Conservation (phyloP, 2,113 vertebrate genomes). For the Pseudopipra pipra region DNA sequence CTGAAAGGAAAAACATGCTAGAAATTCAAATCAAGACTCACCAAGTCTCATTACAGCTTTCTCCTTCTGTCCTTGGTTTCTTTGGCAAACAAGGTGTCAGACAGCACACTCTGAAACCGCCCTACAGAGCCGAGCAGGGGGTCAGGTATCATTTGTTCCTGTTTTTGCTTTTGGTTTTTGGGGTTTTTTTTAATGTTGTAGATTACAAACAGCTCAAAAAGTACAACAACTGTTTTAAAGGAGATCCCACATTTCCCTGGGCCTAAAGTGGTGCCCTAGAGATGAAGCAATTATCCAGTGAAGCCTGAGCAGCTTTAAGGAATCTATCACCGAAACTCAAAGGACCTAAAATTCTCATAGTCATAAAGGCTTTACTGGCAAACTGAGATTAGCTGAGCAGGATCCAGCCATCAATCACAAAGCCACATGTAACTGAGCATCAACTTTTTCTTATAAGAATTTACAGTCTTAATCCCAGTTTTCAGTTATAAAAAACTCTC, state of each 20-base stretch:
- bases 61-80: not conserved
- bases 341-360: not conserved
- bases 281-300: not conserved
- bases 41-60: not conserved
- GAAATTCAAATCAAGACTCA: slow-evolving; percentile 1
- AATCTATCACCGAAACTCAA: not conserved
- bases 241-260: not conserved
- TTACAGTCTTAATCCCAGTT: slow-evolving; percentile 3
- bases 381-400: not conserved
- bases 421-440: not conserved
- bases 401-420: not conserved
- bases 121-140: not conserved
- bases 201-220: not conserved
- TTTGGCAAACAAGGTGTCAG: not conserved
- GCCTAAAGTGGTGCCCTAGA: not conserved
- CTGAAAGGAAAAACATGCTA: not conserved
- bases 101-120: not conserved
- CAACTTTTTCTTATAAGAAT: not conserved
- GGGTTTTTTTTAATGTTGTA: not conserved
- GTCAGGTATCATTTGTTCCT: not conserved
- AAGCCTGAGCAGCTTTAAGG: not conserved
- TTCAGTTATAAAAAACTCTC: not conserved
- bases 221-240: not conserved
- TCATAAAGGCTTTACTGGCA: not conserved
- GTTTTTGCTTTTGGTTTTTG: not conserved